These are phyloP conservation scores for Thereva unica DNA, from an alignment of 2,888 invertebrate species.

Conservation along the genomic window DNA sequence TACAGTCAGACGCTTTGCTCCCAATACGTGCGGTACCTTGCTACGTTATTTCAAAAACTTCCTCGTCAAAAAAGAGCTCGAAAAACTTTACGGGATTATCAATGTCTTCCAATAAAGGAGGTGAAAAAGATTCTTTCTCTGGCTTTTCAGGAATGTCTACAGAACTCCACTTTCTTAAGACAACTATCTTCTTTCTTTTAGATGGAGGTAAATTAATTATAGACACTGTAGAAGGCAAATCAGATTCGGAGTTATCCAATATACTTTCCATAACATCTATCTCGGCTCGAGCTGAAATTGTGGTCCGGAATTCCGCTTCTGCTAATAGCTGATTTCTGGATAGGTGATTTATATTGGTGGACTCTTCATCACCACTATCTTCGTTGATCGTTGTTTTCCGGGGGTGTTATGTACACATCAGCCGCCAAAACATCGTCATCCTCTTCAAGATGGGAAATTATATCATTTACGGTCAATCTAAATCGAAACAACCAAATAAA, in stretches of 20 bases:
- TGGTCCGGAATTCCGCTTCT: too few species aligned
- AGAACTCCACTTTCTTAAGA: too few species aligned
- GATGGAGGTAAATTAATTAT: not conserved
- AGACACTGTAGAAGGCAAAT: not conserved
- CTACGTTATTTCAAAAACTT: too few species aligned
- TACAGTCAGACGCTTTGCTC: too few species aligned
- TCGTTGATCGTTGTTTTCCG: not conserved
- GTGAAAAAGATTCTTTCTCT: too few species aligned
- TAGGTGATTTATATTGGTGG: not conserved
- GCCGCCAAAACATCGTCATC: not conserved
- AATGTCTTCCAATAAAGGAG: too few species aligned
- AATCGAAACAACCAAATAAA: not conserved
- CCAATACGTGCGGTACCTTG: too few species aligned
- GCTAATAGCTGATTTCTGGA: not conserved
- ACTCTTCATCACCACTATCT: slow-evolving; percentile 3
- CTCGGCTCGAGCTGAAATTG: too few species aligned
- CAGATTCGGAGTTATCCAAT: not conserved
- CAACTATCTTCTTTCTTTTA: not conserved
- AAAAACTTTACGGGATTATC: too few species aligned
- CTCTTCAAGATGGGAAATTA: not conserved
- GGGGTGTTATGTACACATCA: not conserved
- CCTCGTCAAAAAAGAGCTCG: too few species aligned
- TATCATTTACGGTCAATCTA: not conserved
- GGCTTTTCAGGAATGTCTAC: too few species aligned
- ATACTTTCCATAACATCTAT: not conserved